These are phyloP conservation scores for Andrena marginata DNA, from an alignment of 2,888 invertebrate species.

Conservation along the genomic window DNA sequence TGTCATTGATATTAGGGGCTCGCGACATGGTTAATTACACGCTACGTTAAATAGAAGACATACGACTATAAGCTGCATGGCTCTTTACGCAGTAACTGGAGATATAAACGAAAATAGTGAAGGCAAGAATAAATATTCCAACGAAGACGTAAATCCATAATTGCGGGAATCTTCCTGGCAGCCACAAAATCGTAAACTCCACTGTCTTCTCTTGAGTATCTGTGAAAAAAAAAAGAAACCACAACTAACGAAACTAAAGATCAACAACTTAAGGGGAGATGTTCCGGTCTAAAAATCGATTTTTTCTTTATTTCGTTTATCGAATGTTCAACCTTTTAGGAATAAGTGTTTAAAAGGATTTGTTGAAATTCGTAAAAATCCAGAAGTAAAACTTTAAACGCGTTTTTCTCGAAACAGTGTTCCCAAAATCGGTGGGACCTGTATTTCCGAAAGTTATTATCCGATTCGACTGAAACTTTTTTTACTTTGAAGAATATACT, in stretches of 20 bases:
- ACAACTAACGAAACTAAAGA: neutral
- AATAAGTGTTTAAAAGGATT: too few species aligned
- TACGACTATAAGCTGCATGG: slow-evolving; percentile 76
- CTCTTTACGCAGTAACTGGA: slow-evolving; percentile 74
- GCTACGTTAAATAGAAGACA: slow-evolving; percentile 68
- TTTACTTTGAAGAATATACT: too few species aligned
- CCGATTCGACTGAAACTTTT: too few species aligned
- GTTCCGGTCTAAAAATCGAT: too few species aligned
- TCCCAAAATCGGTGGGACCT: too few species aligned
- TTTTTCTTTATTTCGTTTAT: too few species aligned
- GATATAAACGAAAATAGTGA: slow-evolving; percentile 70
- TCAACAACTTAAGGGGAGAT: neutral
- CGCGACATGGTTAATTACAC: slow-evolving; percentile 29
- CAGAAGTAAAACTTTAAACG: too few species aligned
- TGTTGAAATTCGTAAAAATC: too few species aligned
- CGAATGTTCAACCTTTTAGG: too few species aligned
- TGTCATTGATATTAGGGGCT: slow-evolving; percentile 11
- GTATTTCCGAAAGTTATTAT: too few species aligned
- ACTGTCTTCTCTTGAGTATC: slow-evolving; percentile 87
- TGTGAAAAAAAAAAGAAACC: slow-evolving; percentile 84
- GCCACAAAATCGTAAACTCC: slow-evolving; percentile 92
- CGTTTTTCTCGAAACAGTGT: too few species aligned
- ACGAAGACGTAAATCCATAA: slow-evolving; percentile 87
- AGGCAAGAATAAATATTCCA: slow-evolving; percentile 77
- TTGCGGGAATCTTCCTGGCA: slow-evolving; percentile 90